A percentile compares a stretch with the other conserved stretches of the same genome.
phyloP scores from a whole-genome alignment of 2,113 vertebrate genomes.

The Balaeniceps rex region DNA sequence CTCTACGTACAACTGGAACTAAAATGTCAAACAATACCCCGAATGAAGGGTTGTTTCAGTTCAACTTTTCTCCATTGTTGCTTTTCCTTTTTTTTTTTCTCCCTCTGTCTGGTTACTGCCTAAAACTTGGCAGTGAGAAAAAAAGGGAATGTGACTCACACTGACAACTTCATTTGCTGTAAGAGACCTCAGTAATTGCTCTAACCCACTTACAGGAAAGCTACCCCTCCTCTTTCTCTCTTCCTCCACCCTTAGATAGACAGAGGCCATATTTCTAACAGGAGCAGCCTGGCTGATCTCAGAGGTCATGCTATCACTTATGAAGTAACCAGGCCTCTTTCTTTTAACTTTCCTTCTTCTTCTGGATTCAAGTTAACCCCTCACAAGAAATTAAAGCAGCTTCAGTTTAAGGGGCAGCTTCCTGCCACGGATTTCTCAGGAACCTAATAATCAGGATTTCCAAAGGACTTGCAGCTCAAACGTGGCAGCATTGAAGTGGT shows the following conservation, averaged over 20 bases:
- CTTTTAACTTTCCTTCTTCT: not conserved
- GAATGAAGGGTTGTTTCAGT: slow-evolving; percentile 44
- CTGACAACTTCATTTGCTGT: slow-evolving; percentile 52
- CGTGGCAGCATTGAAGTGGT: not conserved
- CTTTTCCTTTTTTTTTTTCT: not conserved
- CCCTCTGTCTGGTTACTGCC: slow-evolving; percentile 25
- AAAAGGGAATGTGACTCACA: slow-evolving; percentile 59
- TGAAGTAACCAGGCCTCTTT: not conserved
- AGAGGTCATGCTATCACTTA: not conserved
- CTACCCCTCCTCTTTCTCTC: slow-evolving; percentile 29
- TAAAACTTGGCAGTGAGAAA: slow-evolving; percentile 53
- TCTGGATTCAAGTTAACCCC: not conserved
- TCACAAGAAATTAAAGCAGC: not conserved
- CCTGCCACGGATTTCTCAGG: not conserved
- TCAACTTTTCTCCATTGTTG: slow-evolving; percentile 57
- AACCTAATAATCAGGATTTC: not conserved
- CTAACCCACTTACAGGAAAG: slow-evolving; percentile 55
- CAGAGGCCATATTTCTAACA: not conserved
- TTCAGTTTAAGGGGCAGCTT: not conserved
- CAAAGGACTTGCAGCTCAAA: not conserved
- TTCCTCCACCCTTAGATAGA: not conserved
- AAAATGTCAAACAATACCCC: slow-evolving; percentile 39
- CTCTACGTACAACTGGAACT: slow-evolving; percentile 24
- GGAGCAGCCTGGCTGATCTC: not conserved
- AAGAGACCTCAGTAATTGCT: slow-evolving; percentile 60